Conservation (phyloP, 2,888 invertebrate species). For the Cephalotes varians region DNA sequence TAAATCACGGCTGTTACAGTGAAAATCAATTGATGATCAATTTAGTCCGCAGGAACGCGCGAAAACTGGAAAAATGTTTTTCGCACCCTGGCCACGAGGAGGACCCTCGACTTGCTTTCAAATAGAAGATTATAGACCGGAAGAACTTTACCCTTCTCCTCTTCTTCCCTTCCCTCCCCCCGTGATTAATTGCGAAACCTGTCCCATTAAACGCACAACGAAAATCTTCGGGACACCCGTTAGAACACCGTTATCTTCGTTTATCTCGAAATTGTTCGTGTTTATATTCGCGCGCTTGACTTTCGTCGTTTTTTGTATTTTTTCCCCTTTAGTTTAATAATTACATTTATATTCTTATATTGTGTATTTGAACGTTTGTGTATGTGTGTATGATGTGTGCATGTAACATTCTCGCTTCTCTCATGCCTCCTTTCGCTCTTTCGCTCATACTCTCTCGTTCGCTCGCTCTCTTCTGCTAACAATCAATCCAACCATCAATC, state of each 20-base stretch:
- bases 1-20: not conserved
- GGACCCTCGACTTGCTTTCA: conserved; percentile 44
- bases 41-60: conserved; percentile 22
- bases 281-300: conserved; percentile 57
- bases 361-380: conserved; percentile 56
- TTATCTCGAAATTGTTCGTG: conserved; percentile 49
- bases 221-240: conserved; percentile 58
- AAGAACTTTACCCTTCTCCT: conserved; percentile 43
- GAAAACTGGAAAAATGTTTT: conserved; percentile 29
- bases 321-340: conserved; percentile 57
- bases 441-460: conserved; percentile 25
- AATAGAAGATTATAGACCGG: conserved; percentile 47
- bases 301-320: conserved; percentile 13
- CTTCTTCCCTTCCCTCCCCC: not conserved
- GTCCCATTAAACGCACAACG: conserved; percentile 47
- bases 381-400: conserved; percentile 49
- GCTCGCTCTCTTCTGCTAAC: conserved; percentile 2
- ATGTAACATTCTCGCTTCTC: conserved; percentile 48
- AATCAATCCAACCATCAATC: conserved; percentile 19
- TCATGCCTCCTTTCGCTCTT: conserved; percentile 23
- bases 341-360: conserved; percentile 63
- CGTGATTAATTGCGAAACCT: conserved; percentile 68
- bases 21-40: not conserved
- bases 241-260: conserved; percentile 51
- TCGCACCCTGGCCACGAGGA: conserved; percentile 26